Conservation (phyloP, 2,113 vertebrate species). For the Macroglossus sobrinus region DNA sequence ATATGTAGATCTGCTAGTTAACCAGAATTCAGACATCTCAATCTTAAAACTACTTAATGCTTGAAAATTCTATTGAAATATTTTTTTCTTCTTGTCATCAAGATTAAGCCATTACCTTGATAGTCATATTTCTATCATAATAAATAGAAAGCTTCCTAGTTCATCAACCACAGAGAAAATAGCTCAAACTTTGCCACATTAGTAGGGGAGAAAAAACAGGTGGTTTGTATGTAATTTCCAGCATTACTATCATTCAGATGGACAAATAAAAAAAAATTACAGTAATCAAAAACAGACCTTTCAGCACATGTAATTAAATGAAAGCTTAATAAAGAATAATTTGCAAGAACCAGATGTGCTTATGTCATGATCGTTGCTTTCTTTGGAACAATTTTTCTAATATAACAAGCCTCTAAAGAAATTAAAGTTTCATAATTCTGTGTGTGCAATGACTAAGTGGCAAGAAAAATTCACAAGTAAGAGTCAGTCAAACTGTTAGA, state of each 20-base stretch:
- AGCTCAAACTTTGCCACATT: slow-evolving; percentile 80
- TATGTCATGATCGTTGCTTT: slow-evolving; percentile 92
- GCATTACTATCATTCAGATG: slow-evolving; percentile 87
- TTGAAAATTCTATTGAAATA: slow-evolving; percentile 63
- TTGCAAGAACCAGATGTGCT: slow-evolving; percentile 89
- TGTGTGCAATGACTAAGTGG: slow-evolving; percentile 82
- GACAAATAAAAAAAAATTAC: slow-evolving; percentile 89
- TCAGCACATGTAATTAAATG: slow-evolving; percentile 89
- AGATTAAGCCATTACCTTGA: slow-evolving; percentile 77
- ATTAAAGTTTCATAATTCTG: slow-evolving; percentile 87
- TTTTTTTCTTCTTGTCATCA: slow-evolving; percentile 68
- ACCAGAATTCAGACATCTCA: slow-evolving; percentile 52
- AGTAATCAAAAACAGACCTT: slow-evolving; percentile 89
- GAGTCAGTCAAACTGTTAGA: slow-evolving; percentile 60
- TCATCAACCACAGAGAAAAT: slow-evolving; percentile 71
- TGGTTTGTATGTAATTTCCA: slow-evolving; percentile 84
- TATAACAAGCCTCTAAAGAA: slow-evolving; percentile 86
- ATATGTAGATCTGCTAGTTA: neutral
- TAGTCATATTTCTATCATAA: slow-evolving; percentile 67
- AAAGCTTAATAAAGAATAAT: slow-evolving; percentile 90
- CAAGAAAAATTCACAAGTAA: slow-evolving; percentile 67
- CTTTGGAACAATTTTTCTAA: slow-evolving; percentile 88
- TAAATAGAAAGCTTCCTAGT: slow-evolving; percentile 78
- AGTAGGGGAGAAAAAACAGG: slow-evolving; percentile 79
- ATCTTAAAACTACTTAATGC: slow-evolving; percentile 51